Base-by-base conservation (phyloP, 2,113 vertebrate species). In the Hyperopisus bebe region DNA sequence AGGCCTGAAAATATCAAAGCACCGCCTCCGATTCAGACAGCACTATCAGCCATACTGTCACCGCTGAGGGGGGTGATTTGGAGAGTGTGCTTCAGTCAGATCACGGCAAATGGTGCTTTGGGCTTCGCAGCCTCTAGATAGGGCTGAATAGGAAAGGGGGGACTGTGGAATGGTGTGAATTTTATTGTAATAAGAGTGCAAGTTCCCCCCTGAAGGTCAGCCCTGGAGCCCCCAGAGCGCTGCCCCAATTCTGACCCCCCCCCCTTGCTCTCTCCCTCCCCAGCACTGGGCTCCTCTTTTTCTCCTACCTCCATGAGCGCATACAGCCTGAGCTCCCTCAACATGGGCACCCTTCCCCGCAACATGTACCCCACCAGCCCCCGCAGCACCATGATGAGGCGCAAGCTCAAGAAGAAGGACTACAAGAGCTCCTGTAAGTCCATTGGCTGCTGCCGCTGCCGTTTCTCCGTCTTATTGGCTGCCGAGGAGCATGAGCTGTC, bases 221-320 rank as follows among this genome's bases (percentile, higher is more conserved):
- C 44, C 39, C 21, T n/a, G 80, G 39, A 47, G 80, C 44, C 42
- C 80, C 15, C 70, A 77, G 17, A 44, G 8, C 9, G 1, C 8
- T n/a, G 82, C 39, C 19, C 3, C 10, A 84, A 46, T 46, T 10
- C 82, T 13, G 8, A 9, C 44, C 82, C 84, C 51, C 86, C 35
- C 21, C 47, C 17, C 80, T 58, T n/a, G 47, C 66, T 55, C 42
- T 66, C 51, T 55, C 17, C 15, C 19, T 91, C 95, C 95, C 94
- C 96, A 96, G 97, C 98, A 88, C 92, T 99, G 93, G 97, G 98
- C 93, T 98, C 98, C 48, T 98, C 98, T 91, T 99, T 99, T 94
- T 99, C 98, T 92, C 98, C 98, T 87, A 97, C 98, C 94, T 99
- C 98, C 95, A 98, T 99, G 98, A 99, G 98, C 35, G 98, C 98